Evolutionary conservation across 1,140 invertebrate species (phyloP).

Genomic region (Euwallacea similis): DNA sequence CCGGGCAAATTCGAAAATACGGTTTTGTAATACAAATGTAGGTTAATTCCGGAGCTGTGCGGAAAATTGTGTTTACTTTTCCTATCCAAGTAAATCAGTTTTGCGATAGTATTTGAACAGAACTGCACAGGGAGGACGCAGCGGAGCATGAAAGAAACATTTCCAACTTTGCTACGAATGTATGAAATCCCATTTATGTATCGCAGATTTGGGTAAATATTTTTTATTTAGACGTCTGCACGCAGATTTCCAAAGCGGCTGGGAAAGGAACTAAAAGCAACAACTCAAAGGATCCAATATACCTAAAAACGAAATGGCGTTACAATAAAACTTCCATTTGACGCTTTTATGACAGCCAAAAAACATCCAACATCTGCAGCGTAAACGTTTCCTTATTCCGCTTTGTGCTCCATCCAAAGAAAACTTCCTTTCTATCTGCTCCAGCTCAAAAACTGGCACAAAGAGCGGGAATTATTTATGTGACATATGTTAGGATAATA

Average conservation of each 20-base stretch:
- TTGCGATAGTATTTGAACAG: slow-evolving; percentile 19
- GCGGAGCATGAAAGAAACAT: background rate
- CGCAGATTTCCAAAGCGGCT: too few species aligned
- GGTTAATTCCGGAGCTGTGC: slow-evolving; percentile 14
- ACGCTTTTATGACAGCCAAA: slow-evolving; percentile 12
- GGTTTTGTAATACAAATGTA: slow-evolving; percentile 17
- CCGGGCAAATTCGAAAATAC: slow-evolving; percentile 16
- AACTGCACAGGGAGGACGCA: slow-evolving; percentile 1
- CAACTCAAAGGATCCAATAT: background rate
- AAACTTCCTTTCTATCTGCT: slow-evolving; percentile 5
- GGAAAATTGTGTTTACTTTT: slow-evolving; percentile 20
- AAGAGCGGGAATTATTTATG: slow-evolving; percentile 11
- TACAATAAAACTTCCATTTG: slow-evolving; percentile 1
- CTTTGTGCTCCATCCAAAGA: slow-evolving; percentile 3
- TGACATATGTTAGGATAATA: slow-evolving; percentile 8
- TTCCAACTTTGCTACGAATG: background rate
- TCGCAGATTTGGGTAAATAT: too few species aligned
- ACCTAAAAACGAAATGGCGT: background rate
- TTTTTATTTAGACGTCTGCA: too few species aligned
- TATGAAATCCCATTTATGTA: too few species aligned
- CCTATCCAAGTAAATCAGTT: slow-evolving; percentile 23
- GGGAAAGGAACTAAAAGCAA: too few species aligned
- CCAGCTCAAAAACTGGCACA: background rate
- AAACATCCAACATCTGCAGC: slow-evolving; percentile 11
- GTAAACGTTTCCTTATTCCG: slow-evolving; percentile 7